Conservation (phyloP, 2,113 vertebrate genomes). For the Steatornis caripensis region DNA sequence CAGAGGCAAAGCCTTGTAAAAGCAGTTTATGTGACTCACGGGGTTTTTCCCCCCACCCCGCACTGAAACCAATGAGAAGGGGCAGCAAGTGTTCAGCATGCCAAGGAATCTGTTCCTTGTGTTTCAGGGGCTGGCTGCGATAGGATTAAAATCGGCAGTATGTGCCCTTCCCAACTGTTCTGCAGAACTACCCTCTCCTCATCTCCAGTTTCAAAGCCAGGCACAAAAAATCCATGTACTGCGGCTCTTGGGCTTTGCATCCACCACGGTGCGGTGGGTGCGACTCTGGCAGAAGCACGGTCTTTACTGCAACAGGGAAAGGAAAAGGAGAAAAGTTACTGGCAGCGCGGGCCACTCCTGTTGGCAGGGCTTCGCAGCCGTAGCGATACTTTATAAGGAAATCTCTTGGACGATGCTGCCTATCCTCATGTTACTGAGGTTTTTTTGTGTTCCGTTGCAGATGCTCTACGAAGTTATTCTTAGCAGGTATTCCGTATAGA, state of each 20-base stretch:
- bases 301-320: not conserved
- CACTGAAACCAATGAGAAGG: not conserved
- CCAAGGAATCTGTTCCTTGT: not conserved
- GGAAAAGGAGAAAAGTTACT: not conserved
- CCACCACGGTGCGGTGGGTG: not conserved
- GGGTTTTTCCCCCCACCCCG: not conserved
- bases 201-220: not conserved
- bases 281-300: not conserved
- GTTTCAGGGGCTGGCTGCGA: not conserved
- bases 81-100: not conserved
- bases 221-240: not conserved
- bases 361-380: not conserved
- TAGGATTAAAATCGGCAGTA: rapidly evolving
- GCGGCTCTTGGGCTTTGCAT: not conserved
- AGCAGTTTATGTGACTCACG: not conserved
- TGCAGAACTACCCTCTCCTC: not conserved
- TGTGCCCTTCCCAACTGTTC: not conserved
- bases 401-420: not conserved
- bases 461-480: not conserved
- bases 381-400: slow-evolving; percentile 6
- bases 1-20: not conserved
- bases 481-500: not conserved
- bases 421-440: not conserved
- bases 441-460: not conserved
- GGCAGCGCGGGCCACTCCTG: not conserved